Evolutionary conservation across 2,113 vertebrate genomes (phyloP).

Genomic region (Spizaetus ornatus): DNA sequence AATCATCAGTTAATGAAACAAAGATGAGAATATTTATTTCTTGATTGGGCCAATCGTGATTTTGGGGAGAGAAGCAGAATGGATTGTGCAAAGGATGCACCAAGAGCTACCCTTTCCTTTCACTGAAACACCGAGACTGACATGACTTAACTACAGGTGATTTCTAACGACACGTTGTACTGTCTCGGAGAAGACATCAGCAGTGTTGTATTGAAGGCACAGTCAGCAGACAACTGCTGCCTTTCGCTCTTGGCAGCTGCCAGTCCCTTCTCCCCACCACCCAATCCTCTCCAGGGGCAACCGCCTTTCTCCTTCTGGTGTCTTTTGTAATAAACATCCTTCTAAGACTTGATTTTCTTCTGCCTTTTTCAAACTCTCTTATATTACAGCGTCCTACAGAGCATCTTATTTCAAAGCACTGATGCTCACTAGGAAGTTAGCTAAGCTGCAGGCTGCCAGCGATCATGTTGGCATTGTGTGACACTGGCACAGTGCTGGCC

Average conservation of each 20-base stretch:
- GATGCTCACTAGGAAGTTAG: background rate
- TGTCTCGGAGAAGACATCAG: background rate
- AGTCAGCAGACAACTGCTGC: background rate
- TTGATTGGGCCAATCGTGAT: background rate
- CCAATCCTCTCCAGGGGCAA: background rate
- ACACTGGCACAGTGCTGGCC: background rate
- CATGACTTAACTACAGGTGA: background rate
- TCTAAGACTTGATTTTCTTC: background rate
- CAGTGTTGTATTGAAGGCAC: background rate
- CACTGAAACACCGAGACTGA: background rate
- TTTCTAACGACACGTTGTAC: background rate
- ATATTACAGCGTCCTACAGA: background rate
- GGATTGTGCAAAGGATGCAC: background rate
- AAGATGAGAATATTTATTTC: background rate
- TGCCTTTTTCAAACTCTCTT: background rate
- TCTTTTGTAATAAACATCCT: background rate
- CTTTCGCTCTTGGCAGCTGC: background rate
- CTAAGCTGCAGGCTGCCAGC: background rate
- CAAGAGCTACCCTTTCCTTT: background rate
- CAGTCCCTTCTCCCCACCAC: background rate
- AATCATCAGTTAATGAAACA: background rate
- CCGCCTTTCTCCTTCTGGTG: background rate
- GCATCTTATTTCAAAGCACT: background rate
- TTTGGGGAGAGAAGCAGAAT: background rate
- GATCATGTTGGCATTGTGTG: fast-evolving